These are phyloP conservation scores for Anthopleura sola DNA, from an alignment of 64 coral and sea anemone species.

Conservation along the genomic window DNA sequence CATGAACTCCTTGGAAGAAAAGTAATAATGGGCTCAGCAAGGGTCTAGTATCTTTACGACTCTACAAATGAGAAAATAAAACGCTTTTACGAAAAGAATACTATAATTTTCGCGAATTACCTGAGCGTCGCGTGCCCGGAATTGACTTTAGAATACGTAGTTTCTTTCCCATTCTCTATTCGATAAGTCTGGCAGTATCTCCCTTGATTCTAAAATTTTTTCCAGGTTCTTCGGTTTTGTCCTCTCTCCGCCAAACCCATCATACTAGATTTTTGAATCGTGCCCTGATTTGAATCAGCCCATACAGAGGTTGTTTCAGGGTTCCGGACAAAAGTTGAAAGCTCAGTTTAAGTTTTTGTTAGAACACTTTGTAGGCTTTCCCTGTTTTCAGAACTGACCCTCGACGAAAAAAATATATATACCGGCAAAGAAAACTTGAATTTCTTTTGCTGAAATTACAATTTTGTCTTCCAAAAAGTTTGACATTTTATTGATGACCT, in stretches of 20 bases:
- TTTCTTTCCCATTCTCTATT: not conserved
- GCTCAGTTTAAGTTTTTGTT: too few relatives aligned
- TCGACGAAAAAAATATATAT: too few relatives aligned
- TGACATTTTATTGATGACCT: too few relatives aligned
- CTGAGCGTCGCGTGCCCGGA: not conserved
- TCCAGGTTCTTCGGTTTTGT: not conserved
- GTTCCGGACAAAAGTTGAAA: too few relatives aligned
- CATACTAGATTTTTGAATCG: not conserved
- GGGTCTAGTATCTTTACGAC: not conserved
- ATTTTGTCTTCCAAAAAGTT: too few relatives aligned
- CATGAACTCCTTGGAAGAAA: not conserved
- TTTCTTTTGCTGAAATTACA: too few relatives aligned
- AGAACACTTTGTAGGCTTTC: too few relatives aligned
- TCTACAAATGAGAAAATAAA: conserved; percentile 3
- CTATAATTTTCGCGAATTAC: not conserved
- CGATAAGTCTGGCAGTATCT: too few relatives aligned
- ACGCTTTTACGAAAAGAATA: not conserved
- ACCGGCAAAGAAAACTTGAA: too few relatives aligned
- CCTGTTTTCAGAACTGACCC: too few relatives aligned
- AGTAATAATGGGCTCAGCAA: not conserved
- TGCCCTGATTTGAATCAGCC: too few relatives aligned
- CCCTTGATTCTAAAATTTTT: not conserved
- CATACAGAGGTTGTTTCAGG: too few relatives aligned
- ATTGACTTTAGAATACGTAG: not conserved
- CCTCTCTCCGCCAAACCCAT: not conserved